phyloP scores from a whole-genome alignment of 2,113 vertebrate species.

The Bos javanicus region DNA sequence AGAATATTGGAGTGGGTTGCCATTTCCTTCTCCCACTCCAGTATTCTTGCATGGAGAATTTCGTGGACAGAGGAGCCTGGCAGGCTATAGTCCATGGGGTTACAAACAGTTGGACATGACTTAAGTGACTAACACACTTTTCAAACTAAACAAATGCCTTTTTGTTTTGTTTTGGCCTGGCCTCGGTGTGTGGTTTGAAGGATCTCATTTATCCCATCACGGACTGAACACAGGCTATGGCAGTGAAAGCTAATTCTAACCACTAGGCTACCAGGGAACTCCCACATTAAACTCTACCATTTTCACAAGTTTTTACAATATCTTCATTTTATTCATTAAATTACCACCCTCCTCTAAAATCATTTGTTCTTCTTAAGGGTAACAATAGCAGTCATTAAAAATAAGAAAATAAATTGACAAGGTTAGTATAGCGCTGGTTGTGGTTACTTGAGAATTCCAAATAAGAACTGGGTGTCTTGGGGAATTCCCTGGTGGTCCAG shows the following conservation, averaged over 20 bases:
- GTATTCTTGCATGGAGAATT: background rate
- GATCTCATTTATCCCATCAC: background rate
- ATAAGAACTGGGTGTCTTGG: background rate
- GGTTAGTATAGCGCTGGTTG: background rate
- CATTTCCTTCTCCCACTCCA: background rate
- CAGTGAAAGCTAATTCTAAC: background rate
- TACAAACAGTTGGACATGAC: background rate
- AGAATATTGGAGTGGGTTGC: too few relatives aligned
- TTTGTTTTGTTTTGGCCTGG: background rate
- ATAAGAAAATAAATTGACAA: background rate
- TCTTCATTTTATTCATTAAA: background rate
- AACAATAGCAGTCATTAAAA: background rate
- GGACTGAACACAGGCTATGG: background rate
- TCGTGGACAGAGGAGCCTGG: background rate
- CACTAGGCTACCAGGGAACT: background rate
- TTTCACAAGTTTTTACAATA: background rate
- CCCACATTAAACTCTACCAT: background rate
- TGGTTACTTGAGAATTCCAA: slow-evolving; percentile 8
- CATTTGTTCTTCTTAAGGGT: background rate
- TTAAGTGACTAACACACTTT: background rate
- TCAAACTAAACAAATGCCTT: background rate
- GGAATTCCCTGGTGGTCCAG: background rate
- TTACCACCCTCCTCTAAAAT: background rate
- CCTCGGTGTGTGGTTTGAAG: background rate
- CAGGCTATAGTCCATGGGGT: background rate